A percentile compares a stretch with the other conserved stretches of the same genome.
These are phyloP conservation scores for Panulirus ornatus DNA, from an alignment of 1,140 invertebrate genomes.

Conservation along the genomic window DNA sequence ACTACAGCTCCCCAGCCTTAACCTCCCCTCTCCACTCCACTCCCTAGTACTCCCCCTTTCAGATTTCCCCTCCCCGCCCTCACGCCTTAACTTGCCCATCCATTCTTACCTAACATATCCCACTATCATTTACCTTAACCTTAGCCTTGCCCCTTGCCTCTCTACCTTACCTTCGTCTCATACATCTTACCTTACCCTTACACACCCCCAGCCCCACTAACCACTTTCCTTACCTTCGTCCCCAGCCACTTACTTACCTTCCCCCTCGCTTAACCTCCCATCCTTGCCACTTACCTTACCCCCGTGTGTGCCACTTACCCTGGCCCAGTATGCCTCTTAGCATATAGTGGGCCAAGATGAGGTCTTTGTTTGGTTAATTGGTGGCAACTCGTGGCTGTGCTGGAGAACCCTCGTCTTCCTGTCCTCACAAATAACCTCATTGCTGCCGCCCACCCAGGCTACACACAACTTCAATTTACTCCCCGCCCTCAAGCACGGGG, in stretches of 20 bases:
- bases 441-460: not conserved
- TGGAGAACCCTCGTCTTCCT: slow-evolving; percentile 7
- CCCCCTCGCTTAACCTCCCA: not conserved
- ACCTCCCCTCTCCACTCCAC: not conserved
- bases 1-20: not conserved
- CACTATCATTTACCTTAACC: too few relatives aligned
- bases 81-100: too few relatives aligned
- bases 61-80: too few relatives aligned
- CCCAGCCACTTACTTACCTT: too few relatives aligned
- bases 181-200: too few relatives aligned
- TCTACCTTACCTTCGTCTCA: too few relatives aligned
- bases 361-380: slow-evolving; percentile 60
- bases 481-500: not conserved
- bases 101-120: too few relatives aligned
- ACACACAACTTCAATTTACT: slow-evolving; percentile 28
- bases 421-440: slow-evolving; percentile 45
- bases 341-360: slow-evolving; percentile 41
- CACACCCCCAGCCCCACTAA: not conserved
- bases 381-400: slow-evolving; percentile 52
- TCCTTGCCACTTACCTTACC: not conserved
- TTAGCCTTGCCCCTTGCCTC: too few relatives aligned
- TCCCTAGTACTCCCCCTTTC: not conserved
- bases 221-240: too few relatives aligned
- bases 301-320: not conserved
- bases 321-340: slow-evolving; percentile 7